phyloP scores from a whole-genome alignment of 2,113 vertebrate species.

The Conger conger region DNA sequence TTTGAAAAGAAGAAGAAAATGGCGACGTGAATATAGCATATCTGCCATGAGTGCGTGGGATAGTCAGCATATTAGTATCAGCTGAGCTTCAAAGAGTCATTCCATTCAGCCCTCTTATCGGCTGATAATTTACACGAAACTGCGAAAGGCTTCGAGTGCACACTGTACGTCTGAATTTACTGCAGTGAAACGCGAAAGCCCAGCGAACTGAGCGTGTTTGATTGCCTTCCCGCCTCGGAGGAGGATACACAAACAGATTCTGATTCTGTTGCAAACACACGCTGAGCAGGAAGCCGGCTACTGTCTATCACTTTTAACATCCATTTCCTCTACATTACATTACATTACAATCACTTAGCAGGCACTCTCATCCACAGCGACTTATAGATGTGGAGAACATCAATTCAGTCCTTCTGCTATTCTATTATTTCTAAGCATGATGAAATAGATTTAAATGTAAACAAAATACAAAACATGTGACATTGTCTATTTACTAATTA shows the following conservation, averaged over 20 bases:
- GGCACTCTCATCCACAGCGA: too few relatives aligned
- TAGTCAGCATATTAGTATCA: background rate
- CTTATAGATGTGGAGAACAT: too few relatives aligned
- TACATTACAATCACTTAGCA: too few relatives aligned
- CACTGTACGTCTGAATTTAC: background rate
- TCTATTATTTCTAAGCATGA: too few relatives aligned
- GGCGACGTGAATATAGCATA: too few relatives aligned
- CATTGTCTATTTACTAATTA: too few relatives aligned
- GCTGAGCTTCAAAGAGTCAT: background rate
- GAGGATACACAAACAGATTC: background rate
- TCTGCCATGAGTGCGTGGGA: too few relatives aligned
- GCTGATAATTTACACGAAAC: background rate
- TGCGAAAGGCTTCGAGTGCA: background rate
- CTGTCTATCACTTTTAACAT: background rate
- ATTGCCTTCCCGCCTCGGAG: background rate
- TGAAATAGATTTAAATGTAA: too few relatives aligned
- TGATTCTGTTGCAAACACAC: background rate
- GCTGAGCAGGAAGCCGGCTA: background rate
- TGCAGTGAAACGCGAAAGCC: background rate
- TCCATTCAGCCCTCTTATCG: background rate
- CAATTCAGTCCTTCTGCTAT: too few relatives aligned
- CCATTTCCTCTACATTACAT: background rate
- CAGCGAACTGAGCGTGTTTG: background rate
- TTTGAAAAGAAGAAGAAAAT: too few relatives aligned
- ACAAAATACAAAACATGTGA: too few relatives aligned